A percentile compares a stretch with the other conserved stretches of the same genome.
Conservation (phyloP, 2,113 vertebrate species). For the human (Homo sapiens) region GRCh38 chr5:77078501-77079000, state of each 20-base stretch:
- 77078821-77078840: neutral
- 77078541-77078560: neutral
- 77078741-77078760: neutral
- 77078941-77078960: neutral
- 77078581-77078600: slow-evolving; percentile 45
- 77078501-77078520: neutral
- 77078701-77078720: neutral
- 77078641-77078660: neutral
- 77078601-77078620: neutral
- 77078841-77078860: neutral
- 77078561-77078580: neutral
- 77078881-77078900: neutral
- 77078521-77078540: neutral
- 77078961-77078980: neutral
- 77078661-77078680: neutral
- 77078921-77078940: neutral
- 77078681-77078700: neutral
- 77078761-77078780: neutral
- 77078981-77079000: neutral
- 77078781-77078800: neutral
- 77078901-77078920: neutral
- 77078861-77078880: neutral
- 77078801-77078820: neutral
- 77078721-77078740: slow-evolving; percentile 4
- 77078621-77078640: neutral